Evolutionary conservation across 2,113 vertebrate species (phyloP), one percentile per base, ranked within the genome.

Genomic region (Dunckerocampus dactyliophorus): DNA sequence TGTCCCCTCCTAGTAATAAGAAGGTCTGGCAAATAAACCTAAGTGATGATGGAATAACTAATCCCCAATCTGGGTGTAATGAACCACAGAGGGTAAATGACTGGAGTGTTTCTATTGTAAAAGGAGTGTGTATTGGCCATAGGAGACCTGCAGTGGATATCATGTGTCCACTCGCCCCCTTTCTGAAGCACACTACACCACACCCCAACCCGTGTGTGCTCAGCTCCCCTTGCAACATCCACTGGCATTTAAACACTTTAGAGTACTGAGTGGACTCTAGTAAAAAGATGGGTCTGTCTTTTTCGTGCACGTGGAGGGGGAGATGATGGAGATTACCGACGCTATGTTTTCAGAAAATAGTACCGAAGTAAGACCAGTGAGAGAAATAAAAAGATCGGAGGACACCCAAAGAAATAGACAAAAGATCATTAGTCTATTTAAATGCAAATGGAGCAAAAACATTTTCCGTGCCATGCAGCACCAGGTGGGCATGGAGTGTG

Each of bases 161-260:
- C 64, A 55, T 76, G 75, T 76, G 71, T 80, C 78, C 59, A 62
- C 62, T 20, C 65, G 67, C 49, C 39, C 34, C 52, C 31, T 19
- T 31, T 16, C 51, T 20, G 10, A 13, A 19, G 20, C n/a, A 39
- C 6, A 39, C 2, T 14, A 20, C 34, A 53, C 28, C 11, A 12
- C 19, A 12, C 34, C 12, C 54, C 28, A 3, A 20, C 54, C 12
- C 37, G 2, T 28, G 12, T 0, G 21, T 67, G 59, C 64, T 71
- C 59, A 59, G 72, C 63, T 69, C 62, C 69, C 64, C 71, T 69
- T 55, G 61, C 70, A 81, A 63, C 76, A 76, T 53, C 75, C 69
- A 76, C 64, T 72, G 65, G 74, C 74, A 67, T 77, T 81, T 77
- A 77, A 85, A 85, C 75, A 77, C 81, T 82, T 80, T 67, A 71